phyloP scores from a whole-genome alignment of 2,113 vertebrate species.

The Chionomys nivalis region DNA sequence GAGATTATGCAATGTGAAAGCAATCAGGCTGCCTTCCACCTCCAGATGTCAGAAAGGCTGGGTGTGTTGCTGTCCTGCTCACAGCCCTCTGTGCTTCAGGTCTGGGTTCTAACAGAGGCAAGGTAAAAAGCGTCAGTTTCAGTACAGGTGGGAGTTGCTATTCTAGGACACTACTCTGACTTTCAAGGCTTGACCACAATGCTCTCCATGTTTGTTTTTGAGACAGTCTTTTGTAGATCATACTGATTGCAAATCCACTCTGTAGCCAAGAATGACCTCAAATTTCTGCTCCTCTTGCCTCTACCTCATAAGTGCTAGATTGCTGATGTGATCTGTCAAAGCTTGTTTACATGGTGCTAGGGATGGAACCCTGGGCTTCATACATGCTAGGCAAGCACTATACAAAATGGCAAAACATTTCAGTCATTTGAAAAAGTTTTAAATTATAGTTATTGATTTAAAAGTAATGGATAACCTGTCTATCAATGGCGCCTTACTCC shows the following conservation, averaged over 20 bases:
- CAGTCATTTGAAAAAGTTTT: neutral
- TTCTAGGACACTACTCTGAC: neutral
- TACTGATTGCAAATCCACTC: neutral
- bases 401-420: neutral
- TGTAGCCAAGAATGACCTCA: neutral
- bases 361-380: neutral
- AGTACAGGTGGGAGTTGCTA: neutral
- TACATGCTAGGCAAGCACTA: neutral
- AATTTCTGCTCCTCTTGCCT: neutral
- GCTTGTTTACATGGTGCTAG: neutral
- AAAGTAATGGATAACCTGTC: neutral
- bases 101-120: neutral
- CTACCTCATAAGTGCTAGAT: neutral
- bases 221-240: neutral
- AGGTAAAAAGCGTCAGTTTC: constrained; percentile 30
- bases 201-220: neutral
- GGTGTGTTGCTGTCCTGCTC: neutral
- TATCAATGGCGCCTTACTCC: constrained; percentile 10
- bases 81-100: neutral
- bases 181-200: neutral
- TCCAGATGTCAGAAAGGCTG: neutral
- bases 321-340: neutral
- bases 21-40: neutral
- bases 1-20: neutral
- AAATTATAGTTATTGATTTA: neutral